These are phyloP conservation scores for Acrossocheilus fasciatus DNA, from an alignment of 2,797 vertebrate genomes.

Conservation along the genomic window DNA sequence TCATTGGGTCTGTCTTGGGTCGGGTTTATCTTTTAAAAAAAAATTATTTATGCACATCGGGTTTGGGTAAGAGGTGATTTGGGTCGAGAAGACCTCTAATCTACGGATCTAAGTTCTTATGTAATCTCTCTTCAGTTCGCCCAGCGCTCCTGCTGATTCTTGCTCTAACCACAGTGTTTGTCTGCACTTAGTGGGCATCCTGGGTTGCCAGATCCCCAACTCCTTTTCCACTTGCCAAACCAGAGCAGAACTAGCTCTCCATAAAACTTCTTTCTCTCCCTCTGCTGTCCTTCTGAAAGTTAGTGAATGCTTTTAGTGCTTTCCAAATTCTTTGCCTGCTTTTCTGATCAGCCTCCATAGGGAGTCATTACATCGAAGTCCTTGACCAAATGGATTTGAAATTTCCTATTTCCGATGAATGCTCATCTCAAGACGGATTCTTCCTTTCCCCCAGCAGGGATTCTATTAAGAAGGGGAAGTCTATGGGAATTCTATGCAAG, in stretches of 20 bases:
- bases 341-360: slow-evolving; percentile 50
- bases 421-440: slow-evolving; percentile 8
- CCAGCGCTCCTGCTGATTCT: slow-evolving; percentile 16
- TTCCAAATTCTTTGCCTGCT: slow-evolving; percentile 56
- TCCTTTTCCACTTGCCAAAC: slow-evolving; percentile 37
- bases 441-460: not conserved
- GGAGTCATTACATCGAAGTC: slow-evolving; percentile 40
- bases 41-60: too few relatives aligned
- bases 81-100: too few relatives aligned
- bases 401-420: slow-evolving; percentile 23
- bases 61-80: too few relatives aligned
- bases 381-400: slow-evolving; percentile 47
- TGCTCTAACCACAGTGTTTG: slow-evolving; percentile 39
- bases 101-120: slow-evolving; percentile 6
- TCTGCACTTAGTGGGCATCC: slow-evolving; percentile 31
- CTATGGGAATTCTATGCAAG: not conserved
- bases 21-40: too few relatives aligned
- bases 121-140: slow-evolving; percentile 10
- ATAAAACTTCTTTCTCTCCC: slow-evolving; percentile 21
- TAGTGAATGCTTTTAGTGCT: slow-evolving; percentile 45
- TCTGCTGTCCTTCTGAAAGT: slow-evolving; percentile 1
- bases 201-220: slow-evolving; percentile 44
- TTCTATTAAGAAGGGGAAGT: slow-evolving; percentile 19
- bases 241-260: slow-evolving; percentile 43
- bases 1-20: too few relatives aligned